A percentile compares a stretch with the other conserved stretches of the same genome.
Conservation (phyloP, 2,113 vertebrate species). For the Esox niger region DNA sequence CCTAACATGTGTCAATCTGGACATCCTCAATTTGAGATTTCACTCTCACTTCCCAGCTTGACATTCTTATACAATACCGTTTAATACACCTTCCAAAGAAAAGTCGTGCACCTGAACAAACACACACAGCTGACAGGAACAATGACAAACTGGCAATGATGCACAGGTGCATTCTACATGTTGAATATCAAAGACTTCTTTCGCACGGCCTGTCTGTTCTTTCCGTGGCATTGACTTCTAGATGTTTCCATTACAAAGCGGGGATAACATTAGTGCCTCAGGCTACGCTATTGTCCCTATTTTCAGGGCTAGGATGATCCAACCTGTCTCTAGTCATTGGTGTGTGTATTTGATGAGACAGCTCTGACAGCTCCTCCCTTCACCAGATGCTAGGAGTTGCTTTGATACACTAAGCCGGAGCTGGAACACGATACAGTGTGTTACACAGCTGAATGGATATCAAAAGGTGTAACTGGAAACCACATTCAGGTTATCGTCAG, state of each 20-base stretch:
- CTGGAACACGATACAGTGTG: conserved; percentile 39
- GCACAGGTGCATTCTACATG: conserved; percentile 14
- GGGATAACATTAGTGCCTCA: conserved; percentile 1
- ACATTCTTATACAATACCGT: not conserved
- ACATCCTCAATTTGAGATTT: not conserved
- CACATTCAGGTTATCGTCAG: conserved; percentile 28
- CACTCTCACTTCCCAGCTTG: not conserved
- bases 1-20: not conserved
- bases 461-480: conserved; percentile 46
- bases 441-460: conserved; percentile 35
- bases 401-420: conserved; percentile 42
- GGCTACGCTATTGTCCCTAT: conserved; percentile 2
- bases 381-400: conserved; percentile 13
- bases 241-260: conserved; percentile 1
- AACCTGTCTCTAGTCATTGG: conserved; percentile 1
- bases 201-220: not conserved
- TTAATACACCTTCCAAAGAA: conserved; percentile 1
- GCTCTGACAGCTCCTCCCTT: conserved; percentile 40
- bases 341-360: conserved; percentile 22
- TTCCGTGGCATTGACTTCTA: not conserved
- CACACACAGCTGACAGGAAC: conserved; percentile 16
- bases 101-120: conserved; percentile 15
- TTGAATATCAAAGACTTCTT: not conserved
- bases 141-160: conserved; percentile 7
- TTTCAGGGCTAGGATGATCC: not conserved